Evolutionary conservation across 2,797 vertebrate species (phyloP), one percentile per base, ranked within the genome.

Genomic region (Podarcis siculus): DNA sequence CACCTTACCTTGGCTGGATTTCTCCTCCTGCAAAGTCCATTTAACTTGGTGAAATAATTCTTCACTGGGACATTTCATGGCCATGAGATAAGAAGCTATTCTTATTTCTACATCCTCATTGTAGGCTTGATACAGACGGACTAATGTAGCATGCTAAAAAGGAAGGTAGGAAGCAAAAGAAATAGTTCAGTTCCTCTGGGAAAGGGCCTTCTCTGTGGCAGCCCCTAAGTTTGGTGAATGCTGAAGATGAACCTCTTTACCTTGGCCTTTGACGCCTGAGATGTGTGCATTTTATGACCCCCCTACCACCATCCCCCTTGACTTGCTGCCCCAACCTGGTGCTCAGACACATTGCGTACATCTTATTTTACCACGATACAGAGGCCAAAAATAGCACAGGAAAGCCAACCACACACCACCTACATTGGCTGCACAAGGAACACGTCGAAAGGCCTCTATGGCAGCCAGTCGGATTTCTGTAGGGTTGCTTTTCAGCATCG

Each of bases 51-150:
- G 92, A 90, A 98, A 97, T 69, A 98, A 92, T 19, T 97, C 95
- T 23, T 95, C 95, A 55, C 96, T 94, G 0, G 98, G 97, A 93
- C 98, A 98, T 86, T 93, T 97, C 97, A 98, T 97, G 94, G 98
- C 96, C 92, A 97, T 96, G 91, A 98, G 98, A 97, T 98, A 98
- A 90, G 98, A 97, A 55, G 97, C 96, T 76, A 98, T 98, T 95
- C 97, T 96, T 96, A 98, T 95, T 97, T 98, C 98, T 1, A 95
- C 95, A 61, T 98, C 97, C 94, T 98, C 98, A 0, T 93, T 95
- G 30, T 93, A 94, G 39, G 92, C 92, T 92, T 97, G 89, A 92
- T 98, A 98, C 88, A 98, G 95, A 91, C 92, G 96, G 92, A 97
- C 90, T 93, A 98, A 96, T 91, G 94, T 1, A 35, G 94, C 89